A percentile compares a stretch with the other conserved stretches of the same genome.
Conservation (phyloP, 2,797 vertebrate species). For the Sus cebifrons region DNA sequence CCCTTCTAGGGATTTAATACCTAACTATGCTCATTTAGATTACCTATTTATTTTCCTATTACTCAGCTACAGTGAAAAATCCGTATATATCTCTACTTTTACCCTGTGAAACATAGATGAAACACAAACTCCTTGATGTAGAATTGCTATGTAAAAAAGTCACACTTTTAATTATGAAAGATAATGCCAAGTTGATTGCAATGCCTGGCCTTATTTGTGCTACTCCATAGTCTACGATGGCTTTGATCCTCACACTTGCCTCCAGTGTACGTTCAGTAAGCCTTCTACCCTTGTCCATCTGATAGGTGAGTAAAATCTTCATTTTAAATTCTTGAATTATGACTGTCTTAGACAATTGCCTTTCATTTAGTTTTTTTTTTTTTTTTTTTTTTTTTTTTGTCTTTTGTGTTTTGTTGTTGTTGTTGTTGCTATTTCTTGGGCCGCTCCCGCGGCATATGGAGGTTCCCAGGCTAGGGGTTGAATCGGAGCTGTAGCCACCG, state of each 20-base stretch:
- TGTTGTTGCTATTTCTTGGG: too few species aligned
- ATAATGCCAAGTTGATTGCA: not conserved
- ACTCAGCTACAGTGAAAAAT: not conserved
- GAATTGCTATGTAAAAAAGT: not conserved
- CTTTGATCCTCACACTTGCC: not conserved
- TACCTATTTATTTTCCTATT: conserved; percentile 6
- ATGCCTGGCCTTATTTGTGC: not conserved
- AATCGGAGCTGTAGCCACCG: too few species aligned
- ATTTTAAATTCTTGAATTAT: conserved; percentile 42
- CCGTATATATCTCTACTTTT: not conserved
- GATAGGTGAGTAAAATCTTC: not conserved
- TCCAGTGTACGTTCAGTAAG: not conserved
- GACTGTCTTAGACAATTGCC: not conserved
- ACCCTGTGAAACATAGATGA: not conserved
- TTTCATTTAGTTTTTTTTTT: conserved; percentile 27
- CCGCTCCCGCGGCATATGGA: too few species aligned
- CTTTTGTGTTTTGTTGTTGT: too few species aligned
- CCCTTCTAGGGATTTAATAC: not conserved
- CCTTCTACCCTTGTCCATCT: not conserved
- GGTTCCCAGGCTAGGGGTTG: too few species aligned
- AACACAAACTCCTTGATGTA: not conserved
- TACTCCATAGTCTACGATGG: not conserved
- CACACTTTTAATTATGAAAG: conserved; percentile 37
- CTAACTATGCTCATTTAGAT: not conserved
- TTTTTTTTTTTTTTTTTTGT: too few species aligned